These are phyloP conservation scores for Rotaria magnacalcarata DNA, from an alignment of 2,888 invertebrate genomes.

Conservation along the genomic window DNA sequence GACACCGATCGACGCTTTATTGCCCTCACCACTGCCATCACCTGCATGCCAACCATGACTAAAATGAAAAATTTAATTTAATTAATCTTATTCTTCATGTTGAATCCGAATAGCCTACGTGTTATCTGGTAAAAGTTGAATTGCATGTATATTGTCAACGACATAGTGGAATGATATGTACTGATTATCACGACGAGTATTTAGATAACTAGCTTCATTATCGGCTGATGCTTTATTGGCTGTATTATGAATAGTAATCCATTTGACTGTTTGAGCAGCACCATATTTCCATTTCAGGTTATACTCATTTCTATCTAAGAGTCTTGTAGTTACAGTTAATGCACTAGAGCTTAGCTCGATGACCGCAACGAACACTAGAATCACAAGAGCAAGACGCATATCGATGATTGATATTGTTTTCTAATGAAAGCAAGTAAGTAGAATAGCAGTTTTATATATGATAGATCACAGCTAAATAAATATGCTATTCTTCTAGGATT, in stretches of 20 bases:
- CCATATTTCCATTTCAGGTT: not conserved
- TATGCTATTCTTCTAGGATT: not conserved
- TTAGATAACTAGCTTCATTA: not conserved
- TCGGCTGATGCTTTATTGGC: not conserved
- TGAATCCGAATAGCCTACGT: not conserved
- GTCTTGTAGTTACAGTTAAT: not conserved
- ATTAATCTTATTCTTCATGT: not conserved
- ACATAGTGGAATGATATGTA: not conserved
- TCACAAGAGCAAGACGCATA: not conserved
- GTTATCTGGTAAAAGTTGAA: not conserved
- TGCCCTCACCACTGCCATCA: constrained; percentile 11
- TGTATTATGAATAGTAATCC: constrained; percentile 1
- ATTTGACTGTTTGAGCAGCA: not conserved
- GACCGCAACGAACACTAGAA: not conserved
- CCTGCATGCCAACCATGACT: constrained; percentile 1
- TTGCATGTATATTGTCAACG: not conserved
- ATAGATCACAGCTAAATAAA: not conserved
- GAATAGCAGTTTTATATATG: not conserved
- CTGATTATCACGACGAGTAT: constrained; percentile 5
- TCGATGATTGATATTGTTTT: not conserved
- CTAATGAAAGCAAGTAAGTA: not conserved
- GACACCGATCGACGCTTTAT: not conserved
- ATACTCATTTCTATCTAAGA: not conserved
- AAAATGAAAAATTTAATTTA: not conserved
- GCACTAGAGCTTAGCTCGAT: not conserved